These are phyloP conservation scores for Holothuria scabra DNA, from an alignment of 53 echinoderm and acorn worm genomes.

Conservation along the genomic window DNA sequence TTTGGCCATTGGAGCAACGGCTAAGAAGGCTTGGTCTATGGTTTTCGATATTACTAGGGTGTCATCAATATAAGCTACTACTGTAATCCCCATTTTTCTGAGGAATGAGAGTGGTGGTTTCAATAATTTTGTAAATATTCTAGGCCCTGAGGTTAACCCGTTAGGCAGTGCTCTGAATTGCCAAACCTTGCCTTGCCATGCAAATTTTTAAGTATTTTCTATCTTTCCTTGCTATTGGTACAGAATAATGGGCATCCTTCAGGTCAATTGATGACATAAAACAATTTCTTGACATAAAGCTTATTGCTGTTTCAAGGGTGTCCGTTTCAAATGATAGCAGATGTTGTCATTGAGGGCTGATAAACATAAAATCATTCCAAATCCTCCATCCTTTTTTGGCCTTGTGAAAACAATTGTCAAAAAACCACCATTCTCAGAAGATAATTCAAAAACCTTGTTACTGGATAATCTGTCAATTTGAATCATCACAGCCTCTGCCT, in stretches of 20 bases:
- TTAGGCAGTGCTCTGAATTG: constrained; percentile 65
- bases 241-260: constrained; percentile 71
- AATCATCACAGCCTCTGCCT: not conserved
- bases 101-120: constrained; percentile 41
- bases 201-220: constrained; percentile 64
- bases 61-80: constrained; percentile 51
- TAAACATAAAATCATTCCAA: constrained; percentile 46
- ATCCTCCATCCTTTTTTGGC: constrained; percentile 64
- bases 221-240: constrained; percentile 52
- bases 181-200: constrained; percentile 55
- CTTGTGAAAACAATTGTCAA: constrained; percentile 62
- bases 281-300: constrained; percentile 26
- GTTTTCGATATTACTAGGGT: constrained; percentile 50
- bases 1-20: constrained; percentile 27
- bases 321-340: constrained; percentile 62
- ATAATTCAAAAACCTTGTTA: constrained; percentile 49
- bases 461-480: constrained; percentile 42
- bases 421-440: constrained; percentile 48
- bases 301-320: constrained; percentile 54
- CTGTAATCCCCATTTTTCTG: constrained; percentile 32
- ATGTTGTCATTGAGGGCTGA: constrained; percentile 53
- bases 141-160: constrained; percentile 63
- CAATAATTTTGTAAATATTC: constrained; percentile 68
- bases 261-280: constrained; percentile 70
- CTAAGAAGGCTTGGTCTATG: not conserved